Base-by-base conservation (phyloP, 2,888 invertebrate species). In the Ormyrus labotus region DNA sequence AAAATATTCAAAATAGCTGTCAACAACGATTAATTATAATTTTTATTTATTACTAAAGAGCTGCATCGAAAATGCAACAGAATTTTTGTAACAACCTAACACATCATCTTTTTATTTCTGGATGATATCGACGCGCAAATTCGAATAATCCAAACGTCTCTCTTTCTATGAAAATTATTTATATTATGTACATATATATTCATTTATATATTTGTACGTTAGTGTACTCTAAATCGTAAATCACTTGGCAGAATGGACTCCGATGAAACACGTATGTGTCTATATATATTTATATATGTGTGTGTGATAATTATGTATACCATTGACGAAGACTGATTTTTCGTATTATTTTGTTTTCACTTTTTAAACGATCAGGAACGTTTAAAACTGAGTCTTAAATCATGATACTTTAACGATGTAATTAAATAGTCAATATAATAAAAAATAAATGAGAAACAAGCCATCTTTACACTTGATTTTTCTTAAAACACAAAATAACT, bases 91-190 rank as follows among this genome's bases (percentile, higher is more conserved):
- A 71, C 13, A 75, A 75, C 70, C 80, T 75, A 80, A 80, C 55
- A 65, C 11, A 48, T 80, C 65, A 48, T 80, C 65, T 19, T 19
- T 19, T 70, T 65, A 8, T 71, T 63, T 64, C 19, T 72, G 34
- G 47, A 68, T 61, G 34, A 80, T 76, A 73, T 76, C 61, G 76
- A 80, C 70, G 64, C 78, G 70, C 70, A 68, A 81, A 75, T 45
- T 75, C 68, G 19, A 69, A 72, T 58, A 67, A 71, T 78, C 53
- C 48, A 71, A 81, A 74, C 67, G 75, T 81, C 87, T 87, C 85
- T 87, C 86, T 86, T 86, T 86, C 86, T 84, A 85, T 85, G 85
- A 86, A 85, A 87, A 83, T 83, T 80, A 72, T 83, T 79, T 81
- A 80, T 81, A 74, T 82, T 78, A 70, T 75, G 51, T 69, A 48